Base-by-base conservation (phyloP, 2,797 vertebrate genomes). In the Acrocephalus scirpaceus region DNA sequence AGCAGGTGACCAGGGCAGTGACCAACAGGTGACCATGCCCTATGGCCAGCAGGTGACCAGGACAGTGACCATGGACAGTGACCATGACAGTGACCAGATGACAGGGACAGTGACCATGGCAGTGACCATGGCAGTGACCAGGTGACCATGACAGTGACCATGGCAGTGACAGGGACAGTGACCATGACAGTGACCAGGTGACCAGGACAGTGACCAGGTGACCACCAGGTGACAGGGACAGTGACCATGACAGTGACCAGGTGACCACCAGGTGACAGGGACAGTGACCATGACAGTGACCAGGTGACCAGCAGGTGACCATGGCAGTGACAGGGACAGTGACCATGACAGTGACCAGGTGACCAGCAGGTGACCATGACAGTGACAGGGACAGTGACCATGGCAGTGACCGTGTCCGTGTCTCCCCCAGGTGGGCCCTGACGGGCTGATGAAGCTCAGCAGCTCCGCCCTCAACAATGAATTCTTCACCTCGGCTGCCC, bases 401-500 rank as follows among this genome's bases (percentile, higher is more conserved):
- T 4, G 38, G 25, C 23, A 16, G 42, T 47, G 44, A 13, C 29
- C 29, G 9, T 36, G 30, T 54, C 38, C 10, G 36, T 36, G 2
- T 76, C 48, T 26, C 67, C 7, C 32, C 0, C 97, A 99, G 99
- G 98, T 98, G 21, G 99, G 98, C 92, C 94, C 98, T 18, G 99
- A 99, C 6, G 99, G 99, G 57, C 96, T 99, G 62, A 98, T 99
- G 98, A 99, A 98, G 97, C 98, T 99, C 94, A 99, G 98, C 64
- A 98, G 98, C 88, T 99, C 99, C 7, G 99, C 99, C 6, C 98
- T 99, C 97, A 99, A 99, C 98, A 99, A 99, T 16, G 99, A 99
- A 95, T 99, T 99, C 98, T 99, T 99, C 97, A 99, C 99, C 18
- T 99, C 99, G 17, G 99, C 99, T 38, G 99, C 99, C 13, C 99